Evolutionary conservation across 2,888 invertebrate genomes (phyloP).

Genomic region (Syrphus vitripennis): DNA sequence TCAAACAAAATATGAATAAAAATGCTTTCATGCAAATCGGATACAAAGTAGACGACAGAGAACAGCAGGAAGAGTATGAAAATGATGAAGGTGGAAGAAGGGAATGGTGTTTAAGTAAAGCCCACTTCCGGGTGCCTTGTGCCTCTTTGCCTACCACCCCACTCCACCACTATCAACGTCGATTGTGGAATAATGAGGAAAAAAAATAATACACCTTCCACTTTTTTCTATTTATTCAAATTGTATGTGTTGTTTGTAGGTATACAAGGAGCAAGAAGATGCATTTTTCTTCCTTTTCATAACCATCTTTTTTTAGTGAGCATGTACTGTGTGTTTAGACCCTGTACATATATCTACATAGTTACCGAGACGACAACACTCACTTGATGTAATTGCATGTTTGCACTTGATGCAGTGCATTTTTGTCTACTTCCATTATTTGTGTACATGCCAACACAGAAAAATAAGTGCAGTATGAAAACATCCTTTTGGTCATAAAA

Average conservation of each 20-base stretch:
- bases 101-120: conserved; percentile 36
- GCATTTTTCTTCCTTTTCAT: conserved; percentile 28
- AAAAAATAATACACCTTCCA: conserved; percentile 22
- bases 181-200: conserved; percentile 7
- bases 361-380: conserved; percentile 47
- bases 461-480: conserved; percentile 27
- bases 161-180: no score
- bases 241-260: conserved; percentile 15
- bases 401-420: conserved; percentile 65
- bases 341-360: background rate
- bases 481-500: conserved; percentile 14
- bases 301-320: conserved; percentile 22
- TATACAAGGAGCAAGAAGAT: conserved; percentile 20
- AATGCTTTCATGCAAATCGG: conserved; percentile 62
- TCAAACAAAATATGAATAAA: conserved; percentile 63
- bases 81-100: background rate
- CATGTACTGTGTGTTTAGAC: conserved; percentile 10
- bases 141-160: conserved; percentile 29
- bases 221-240: background rate
- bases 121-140: conserved; percentile 60
- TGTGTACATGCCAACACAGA: conserved; percentile 10
- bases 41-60: conserved; percentile 51
- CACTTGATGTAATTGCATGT: conserved; percentile 69
- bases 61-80: background rate
- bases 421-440: conserved; percentile 31